Evolutionary conservation across 1,140 invertebrate species (phyloP), one percentile per base, ranked within the genome.

Genomic region (Papilio polyxenes): DNA sequence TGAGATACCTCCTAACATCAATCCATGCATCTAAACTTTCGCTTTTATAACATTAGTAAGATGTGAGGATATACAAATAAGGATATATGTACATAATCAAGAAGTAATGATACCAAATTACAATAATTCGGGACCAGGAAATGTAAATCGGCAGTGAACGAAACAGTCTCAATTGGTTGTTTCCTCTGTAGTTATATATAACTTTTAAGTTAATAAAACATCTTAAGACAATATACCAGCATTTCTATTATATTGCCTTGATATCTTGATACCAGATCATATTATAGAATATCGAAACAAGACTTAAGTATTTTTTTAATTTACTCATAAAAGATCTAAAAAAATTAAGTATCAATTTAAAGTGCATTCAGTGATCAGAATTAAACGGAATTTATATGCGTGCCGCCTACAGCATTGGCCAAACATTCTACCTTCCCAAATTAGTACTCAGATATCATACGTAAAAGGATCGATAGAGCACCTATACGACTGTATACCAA

Each of bases 81-180:
- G 13, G 8, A 51, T 51, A 51, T 51, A 51, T n/a, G n/a, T 6
- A 59, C 17, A 59, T n/a, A 59, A 17, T 59, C 56, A 59, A 59
- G n/a, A 59, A 59, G 17, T 20, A 59, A 7, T 59, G n/a, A n/a
- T 10, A 59, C 56, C 17, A 59, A 59, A 59, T 59, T 59, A 59
- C 6, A 9, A 59, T 9, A 59, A 59, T 59, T 59, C 56, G 17
- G 56, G n/a, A 59, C 56, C 56, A 17, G 56, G 8, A 59, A 59
- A 59, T 9, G 56, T 59, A 59, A 59, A 59, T 59, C 56, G 56
- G 56, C 56, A 17, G 8, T 8, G 56, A 59, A 59, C 17, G 56
- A 59, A 59, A 59, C 56, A 59, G 56, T 59, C 56, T 59, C 56
- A 59, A 59, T 59, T 59, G 56, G n/a, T 59, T 59, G n/a, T 20